phyloP scores from a whole-genome alignment of 2,797 vertebrate genomes.

The Nannoperca obscura region DNA sequence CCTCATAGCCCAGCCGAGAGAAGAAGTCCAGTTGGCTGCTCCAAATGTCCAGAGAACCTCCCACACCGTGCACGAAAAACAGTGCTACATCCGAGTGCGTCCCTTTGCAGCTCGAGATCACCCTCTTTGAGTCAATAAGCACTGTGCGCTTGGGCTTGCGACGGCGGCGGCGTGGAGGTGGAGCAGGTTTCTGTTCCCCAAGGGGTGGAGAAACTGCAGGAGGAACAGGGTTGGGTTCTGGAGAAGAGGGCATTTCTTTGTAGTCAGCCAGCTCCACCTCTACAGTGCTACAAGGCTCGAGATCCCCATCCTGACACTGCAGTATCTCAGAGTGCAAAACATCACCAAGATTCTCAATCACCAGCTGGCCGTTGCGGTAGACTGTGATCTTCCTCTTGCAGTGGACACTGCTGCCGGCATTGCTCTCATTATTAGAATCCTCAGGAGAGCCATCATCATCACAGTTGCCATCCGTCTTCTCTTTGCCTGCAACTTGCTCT shows the following conservation, averaged over 20 bases:
- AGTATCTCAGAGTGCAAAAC: constrained; percentile 91
- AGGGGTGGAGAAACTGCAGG: constrained; percentile 57
- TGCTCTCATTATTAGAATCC: constrained; percentile 13
- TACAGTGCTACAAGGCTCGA: constrained; percentile 87
- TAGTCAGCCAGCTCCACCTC: constrained; percentile 91
- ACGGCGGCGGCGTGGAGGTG: constrained; percentile 84
- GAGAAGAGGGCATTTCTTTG: constrained; percentile 81
- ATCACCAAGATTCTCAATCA: constrained; percentile 95
- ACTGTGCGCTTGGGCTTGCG: constrained; percentile 93
- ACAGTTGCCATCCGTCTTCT: constrained; percentile 23
- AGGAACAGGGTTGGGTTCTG: constrained; percentile 76
- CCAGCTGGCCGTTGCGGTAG: constrained; percentile 94
- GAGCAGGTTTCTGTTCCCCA: constrained; percentile 83
- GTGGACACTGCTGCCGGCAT: constrained; percentile 82
- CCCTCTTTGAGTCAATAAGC: constrained; percentile 91
- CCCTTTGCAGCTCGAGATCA: constrained; percentile 95
- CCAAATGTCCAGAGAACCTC: constrained; percentile 97
- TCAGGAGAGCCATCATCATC: constrained; percentile 30
- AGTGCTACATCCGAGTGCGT: constrained; percentile 92
- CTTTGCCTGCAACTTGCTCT: constrained; percentile 40
- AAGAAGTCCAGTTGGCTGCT: constrained; percentile 97
- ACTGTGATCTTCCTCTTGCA: constrained; percentile 95
- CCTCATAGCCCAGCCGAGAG: constrained; percentile 93
- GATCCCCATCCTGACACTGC: constrained; percentile 88
- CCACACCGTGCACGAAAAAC: constrained; percentile 97